Evolutionary conservation across 2,888 invertebrate genomes (phyloP).

Genomic region (Ischnura elegans): DNA sequence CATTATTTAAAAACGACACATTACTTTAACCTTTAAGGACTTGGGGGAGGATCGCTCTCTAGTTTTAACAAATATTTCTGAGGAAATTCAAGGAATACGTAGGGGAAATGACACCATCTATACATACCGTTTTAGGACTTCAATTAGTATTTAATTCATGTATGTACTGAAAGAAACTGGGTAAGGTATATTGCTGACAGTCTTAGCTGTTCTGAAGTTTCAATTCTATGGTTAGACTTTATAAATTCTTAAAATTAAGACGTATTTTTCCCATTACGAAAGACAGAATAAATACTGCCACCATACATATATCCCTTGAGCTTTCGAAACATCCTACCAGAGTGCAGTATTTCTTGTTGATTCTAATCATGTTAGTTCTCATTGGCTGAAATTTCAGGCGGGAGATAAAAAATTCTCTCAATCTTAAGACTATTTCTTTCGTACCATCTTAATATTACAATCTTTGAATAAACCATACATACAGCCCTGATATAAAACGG

Average conservation of each 20-base stretch:
- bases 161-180: conserved; percentile 3
- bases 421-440: neutral
- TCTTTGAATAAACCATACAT: too few relatives aligned
- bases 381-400: conserved; percentile 41
- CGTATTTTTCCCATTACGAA: conserved; percentile 64
- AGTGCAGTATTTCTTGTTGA: conserved; percentile 58
- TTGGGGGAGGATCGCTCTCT: neutral
- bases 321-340: conserved; percentile 50
- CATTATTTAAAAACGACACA: neutral
- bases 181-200: neutral
- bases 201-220: neutral
- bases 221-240: conserved; percentile 13
- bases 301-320: conserved; percentile 55
- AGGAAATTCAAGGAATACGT: neutral
- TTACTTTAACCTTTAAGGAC: neutral
- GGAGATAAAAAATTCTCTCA: neutral
- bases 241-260: conserved; percentile 40
- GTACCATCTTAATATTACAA: too few relatives aligned
- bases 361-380: conserved; percentile 45
- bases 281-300: conserved; percentile 64
- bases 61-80: neutral
- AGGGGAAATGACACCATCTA: conserved; percentile 18
- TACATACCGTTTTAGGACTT: conserved; percentile 60
- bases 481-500: too few relatives aligned
- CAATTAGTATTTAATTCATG: conserved; percentile 56